Conservation (phyloP, 2,797 vertebrate species). For the Labeo calbasu region DNA sequence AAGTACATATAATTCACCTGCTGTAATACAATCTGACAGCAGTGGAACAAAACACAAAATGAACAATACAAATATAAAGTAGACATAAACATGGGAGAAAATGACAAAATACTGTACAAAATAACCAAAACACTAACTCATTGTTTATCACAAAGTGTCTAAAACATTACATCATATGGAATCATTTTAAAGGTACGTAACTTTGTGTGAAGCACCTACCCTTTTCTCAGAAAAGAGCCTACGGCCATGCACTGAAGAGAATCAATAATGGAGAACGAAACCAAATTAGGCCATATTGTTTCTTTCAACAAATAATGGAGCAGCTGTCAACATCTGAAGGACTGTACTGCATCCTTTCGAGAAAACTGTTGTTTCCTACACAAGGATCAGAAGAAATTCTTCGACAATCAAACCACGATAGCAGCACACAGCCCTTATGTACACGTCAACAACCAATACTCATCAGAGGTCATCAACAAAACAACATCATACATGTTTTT, state of each 20-base stretch:
- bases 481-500: not conserved
- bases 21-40: not conserved
- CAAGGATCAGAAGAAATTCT: not conserved
- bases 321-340: not conserved
- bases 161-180: constrained; percentile 10
- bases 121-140: constrained; percentile 6
- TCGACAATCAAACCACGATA: not conserved
- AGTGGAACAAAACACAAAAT: constrained; percentile 6
- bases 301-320: constrained; percentile 8
- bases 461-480: not conserved
- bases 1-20: not conserved
- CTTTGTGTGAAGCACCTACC: constrained; percentile 6
- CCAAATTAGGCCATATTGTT: not conserved
- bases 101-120: constrained; percentile 18
- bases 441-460: not conserved
- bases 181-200: not conserved
- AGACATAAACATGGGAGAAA: not conserved
- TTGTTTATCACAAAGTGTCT: constrained; percentile 6
- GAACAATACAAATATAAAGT: not conserved
- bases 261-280: not conserved
- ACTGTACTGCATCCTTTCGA: not conserved
- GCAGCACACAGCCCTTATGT: constrained; percentile 13
- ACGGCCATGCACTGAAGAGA: not conserved
- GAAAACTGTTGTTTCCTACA: constrained; percentile 3
- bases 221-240: constrained; percentile 13